Evolutionary conservation across 2,797 vertebrate species (phyloP).

Genomic region (Ctenosaura bakeri): DNA sequence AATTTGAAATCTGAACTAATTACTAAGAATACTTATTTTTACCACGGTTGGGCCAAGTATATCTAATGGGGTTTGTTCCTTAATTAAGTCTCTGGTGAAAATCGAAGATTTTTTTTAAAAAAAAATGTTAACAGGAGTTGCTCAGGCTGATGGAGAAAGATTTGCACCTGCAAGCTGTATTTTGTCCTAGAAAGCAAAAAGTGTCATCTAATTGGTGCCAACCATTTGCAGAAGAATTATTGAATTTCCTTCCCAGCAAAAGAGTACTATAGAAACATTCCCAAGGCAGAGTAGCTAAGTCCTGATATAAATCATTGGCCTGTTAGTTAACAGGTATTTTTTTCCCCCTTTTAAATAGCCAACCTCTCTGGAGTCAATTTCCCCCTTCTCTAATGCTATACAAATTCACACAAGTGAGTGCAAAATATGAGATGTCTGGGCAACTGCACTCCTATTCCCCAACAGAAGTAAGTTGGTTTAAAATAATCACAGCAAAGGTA

Average conservation of each 20-base stretch:
- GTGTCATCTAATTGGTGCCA: not conserved
- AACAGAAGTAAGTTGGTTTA: not conserved
- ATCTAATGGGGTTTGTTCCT: conserved; percentile 14
- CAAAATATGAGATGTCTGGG: not conserved
- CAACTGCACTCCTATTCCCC: not conserved
- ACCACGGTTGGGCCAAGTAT: conserved; percentile 30
- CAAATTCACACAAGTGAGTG: not conserved
- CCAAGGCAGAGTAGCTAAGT: conserved; percentile 30
- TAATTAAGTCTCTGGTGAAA: conserved; percentile 45
- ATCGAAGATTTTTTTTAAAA: not conserved
- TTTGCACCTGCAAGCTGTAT: conserved; percentile 34
- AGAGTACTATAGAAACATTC: conserved; percentile 27
- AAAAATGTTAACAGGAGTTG: conserved; percentile 27
- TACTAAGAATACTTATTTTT: conserved; percentile 7
- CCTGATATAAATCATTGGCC: conserved; percentile 9
- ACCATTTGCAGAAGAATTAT: not conserved
- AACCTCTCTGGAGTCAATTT: not conserved
- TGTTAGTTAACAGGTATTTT: conserved; percentile 50
- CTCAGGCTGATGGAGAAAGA: accelerated
- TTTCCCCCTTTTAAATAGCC: conserved; percentile 14
- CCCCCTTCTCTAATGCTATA: not conserved
- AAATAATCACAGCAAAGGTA: conserved; percentile 10
- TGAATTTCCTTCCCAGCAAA: not conserved
- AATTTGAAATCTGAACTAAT: conserved; percentile 29
- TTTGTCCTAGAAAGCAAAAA: conserved; percentile 30